These are phyloP conservation scores for Dysidea cf. avara DNA, from an alignment of 37 sponge, comb jelly and placozoan genomes.

Conservation along the genomic window DNA sequence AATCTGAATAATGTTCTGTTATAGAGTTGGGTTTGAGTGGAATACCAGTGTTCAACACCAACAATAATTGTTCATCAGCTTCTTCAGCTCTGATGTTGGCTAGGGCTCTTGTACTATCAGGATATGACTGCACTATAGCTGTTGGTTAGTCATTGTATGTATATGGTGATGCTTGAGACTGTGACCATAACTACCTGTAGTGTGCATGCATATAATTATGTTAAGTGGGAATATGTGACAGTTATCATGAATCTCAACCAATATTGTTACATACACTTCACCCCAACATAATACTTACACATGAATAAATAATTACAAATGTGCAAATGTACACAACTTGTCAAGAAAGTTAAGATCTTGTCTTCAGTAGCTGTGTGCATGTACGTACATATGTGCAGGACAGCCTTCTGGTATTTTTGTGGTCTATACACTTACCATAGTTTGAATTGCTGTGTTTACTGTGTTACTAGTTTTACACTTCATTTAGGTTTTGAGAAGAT, in stretches of 20 bases:
- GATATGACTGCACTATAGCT: slow-evolving; percentile 60
- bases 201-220: neutral
- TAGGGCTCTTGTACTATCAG: slow-evolving; percentile 29
- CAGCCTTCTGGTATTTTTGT: no score
- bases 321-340: no score
- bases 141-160: slow-evolving; percentile 55
- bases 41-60: slow-evolving; percentile 74
- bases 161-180: neutral
- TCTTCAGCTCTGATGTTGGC: slow-evolving; percentile 77
- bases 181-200: neutral
- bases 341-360: no score
- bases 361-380: no score
- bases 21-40: slow-evolving; percentile 58
- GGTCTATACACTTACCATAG: neutral
- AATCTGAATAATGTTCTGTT: neutral
- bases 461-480: neutral
- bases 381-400: no score
- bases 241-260: neutral
- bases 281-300: no score
- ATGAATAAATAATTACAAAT: no score
- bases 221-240: neutral
- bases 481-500: slow-evolving; percentile 79
- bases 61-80: slow-evolving; percentile 79
- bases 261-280: neutral
- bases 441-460: neutral